phyloP scores from a whole-genome alignment of 2,888 invertebrate species.

The Crocallis elinguaria region DNA sequence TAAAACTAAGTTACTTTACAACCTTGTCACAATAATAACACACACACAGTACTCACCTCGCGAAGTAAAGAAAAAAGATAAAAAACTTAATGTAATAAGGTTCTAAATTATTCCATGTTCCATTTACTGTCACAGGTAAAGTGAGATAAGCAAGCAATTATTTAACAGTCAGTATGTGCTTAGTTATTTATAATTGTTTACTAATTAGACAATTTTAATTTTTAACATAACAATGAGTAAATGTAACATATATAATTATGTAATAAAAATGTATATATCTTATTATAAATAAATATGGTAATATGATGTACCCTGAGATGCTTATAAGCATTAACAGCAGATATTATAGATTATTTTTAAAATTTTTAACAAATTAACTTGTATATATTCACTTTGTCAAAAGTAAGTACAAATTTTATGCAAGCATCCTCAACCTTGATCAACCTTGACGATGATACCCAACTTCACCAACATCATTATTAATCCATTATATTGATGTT shows the following conservation, averaged over 20 bases:
- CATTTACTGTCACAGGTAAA: neutral
- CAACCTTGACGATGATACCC: too few species aligned
- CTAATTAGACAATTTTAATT: slow-evolving; percentile 25
- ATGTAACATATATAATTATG: slow-evolving; percentile 10
- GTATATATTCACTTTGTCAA: too few species aligned
- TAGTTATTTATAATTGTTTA: slow-evolving; percentile 14
- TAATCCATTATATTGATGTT: too few species aligned
- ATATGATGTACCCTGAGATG: too few species aligned
- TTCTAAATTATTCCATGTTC: neutral
- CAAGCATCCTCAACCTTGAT: too few species aligned
- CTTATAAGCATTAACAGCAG: too few species aligned
- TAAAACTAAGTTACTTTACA: neutral
- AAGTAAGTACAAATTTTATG: too few species aligned
- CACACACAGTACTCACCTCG: neutral
- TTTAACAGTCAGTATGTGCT: neutral
- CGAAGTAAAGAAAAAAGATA: neutral
- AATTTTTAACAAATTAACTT: too few species aligned
- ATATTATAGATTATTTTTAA: too few species aligned
- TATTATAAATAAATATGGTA: too few species aligned
- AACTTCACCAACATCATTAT: too few species aligned
- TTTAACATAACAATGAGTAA: neutral
- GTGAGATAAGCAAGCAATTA: slow-evolving; percentile 13
- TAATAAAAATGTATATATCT: neutral
- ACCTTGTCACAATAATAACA: slow-evolving; percentile 1
- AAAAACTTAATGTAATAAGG: neutral